Percentiles rank a stretch among this genome's conserved stretches.
Evolutionary conservation across 2,888 invertebrate species (phyloP).

Genomic region (Baronia brevicornis): DNA sequence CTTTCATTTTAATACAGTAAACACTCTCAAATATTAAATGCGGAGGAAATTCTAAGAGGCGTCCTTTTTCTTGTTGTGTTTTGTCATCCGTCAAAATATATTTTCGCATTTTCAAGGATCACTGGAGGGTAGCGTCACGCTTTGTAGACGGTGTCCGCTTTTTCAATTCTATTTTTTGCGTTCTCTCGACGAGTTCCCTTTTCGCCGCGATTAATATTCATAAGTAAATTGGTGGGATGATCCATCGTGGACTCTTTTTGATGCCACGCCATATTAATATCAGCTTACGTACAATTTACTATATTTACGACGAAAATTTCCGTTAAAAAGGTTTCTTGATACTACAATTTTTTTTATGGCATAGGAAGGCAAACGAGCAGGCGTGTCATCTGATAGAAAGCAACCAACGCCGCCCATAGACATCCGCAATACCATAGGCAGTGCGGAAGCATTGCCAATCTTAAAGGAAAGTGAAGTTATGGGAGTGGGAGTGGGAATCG

Average conservation of each 20-base stretch:
- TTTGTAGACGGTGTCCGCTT: conserved; percentile 52
- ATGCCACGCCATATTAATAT: conserved; percentile 18
- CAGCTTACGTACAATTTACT: no score
- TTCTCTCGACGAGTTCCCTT: conserved; percentile 34
- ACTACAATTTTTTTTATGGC: no score
- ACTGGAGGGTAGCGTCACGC: conserved; percentile 37
- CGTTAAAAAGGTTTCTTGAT: no score
- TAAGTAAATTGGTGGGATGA: conserved; percentile 68
- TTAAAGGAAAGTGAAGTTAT: no score
- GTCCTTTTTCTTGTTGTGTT: conserved; percentile 44
- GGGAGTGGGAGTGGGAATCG: no score
- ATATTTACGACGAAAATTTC: no score
- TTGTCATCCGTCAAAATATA: conserved; percentile 70
- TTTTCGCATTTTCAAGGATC: conserved; percentile 52
- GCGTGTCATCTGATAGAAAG: no score
- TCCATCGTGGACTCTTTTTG: conserved; percentile 19
- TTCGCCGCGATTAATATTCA: conserved; percentile 66
- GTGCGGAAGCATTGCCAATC: no score
- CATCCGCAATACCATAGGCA: no score
- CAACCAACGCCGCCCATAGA: no score
- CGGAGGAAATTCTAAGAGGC: conserved; percentile 50
- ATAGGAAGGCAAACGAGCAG: no score
- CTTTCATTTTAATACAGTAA: conserved; percentile 23
- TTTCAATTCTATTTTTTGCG: conserved; percentile 15
- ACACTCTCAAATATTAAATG: conserved; percentile 65